Conservation (phyloP, 2,888 invertebrate species). For the Camptogramma bilineatum region DNA sequence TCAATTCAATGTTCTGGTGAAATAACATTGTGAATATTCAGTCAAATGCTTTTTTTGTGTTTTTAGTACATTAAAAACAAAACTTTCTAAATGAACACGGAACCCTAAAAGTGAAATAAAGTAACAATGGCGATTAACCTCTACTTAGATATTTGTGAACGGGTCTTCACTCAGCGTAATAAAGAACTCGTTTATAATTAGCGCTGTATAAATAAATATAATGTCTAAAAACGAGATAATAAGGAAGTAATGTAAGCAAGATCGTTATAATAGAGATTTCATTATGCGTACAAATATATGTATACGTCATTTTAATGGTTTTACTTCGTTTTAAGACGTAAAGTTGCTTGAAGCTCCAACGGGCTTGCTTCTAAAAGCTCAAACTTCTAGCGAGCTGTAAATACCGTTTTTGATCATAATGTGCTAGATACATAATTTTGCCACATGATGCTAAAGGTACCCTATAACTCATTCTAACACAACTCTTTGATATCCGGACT, state of each 20-base stretch:
- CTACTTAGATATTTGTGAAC: conserved; percentile 69
- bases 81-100: conserved; percentile 24
- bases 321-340: conserved; percentile 44
- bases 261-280: conserved; percentile 78
- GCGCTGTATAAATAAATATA: conserved; percentile 78
- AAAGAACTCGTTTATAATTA: conserved; percentile 79
- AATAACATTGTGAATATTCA: neutral
- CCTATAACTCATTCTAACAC: conserved; percentile 21
- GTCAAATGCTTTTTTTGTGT: neutral
- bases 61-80: neutral
- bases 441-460: conserved; percentile 21
- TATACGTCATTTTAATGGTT: conserved; percentile 72
- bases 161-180: conserved; percentile 71
- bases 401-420: conserved; percentile 7
- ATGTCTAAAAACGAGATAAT: conserved; percentile 78
- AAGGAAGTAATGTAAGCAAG: conserved; percentile 81
- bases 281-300: conserved; percentile 78
- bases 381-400: neutral
- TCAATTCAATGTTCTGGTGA: neutral
- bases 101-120: conserved; percentile 61
- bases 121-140: conserved; percentile 76
- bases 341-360: conserved; percentile 1
- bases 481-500: conserved; percentile 19
- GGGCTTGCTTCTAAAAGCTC: neutral
- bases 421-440: neutral